Percentiles rank a stretch among this genome's conserved stretches.
Conservation (phyloP, 2,797 vertebrate species). For the Hydrocynus forskahlii region DNA sequence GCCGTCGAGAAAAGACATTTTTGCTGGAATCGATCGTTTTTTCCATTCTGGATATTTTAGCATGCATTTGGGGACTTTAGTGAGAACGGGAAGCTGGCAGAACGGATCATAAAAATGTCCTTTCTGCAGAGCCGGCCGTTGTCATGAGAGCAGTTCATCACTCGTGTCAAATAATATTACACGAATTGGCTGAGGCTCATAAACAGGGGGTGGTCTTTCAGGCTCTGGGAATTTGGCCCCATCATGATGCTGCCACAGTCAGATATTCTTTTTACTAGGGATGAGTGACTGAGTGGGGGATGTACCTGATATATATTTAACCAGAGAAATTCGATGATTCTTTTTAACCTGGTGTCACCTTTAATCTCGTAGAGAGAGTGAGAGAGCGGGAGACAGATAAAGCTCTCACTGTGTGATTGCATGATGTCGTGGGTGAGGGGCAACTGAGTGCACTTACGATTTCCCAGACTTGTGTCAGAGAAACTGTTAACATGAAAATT, state of each 20-base stretch:
- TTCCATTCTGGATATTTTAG: conserved; percentile 66
- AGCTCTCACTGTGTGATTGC: neutral
- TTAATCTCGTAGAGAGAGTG: conserved; percentile 7
- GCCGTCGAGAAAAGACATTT: conserved; percentile 47
- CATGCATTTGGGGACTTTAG: conserved; percentile 46
- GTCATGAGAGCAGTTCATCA: conserved; percentile 49
- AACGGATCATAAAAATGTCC: conserved; percentile 52
- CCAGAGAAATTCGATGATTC: neutral
- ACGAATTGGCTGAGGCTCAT: neutral
- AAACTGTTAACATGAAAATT: too few relatives aligned
- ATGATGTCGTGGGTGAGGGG: neutral
- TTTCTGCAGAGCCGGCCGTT: conserved; percentile 49
- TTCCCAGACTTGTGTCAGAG: neutral
- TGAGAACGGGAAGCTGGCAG: conserved; percentile 61
- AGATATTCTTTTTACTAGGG: neutral
- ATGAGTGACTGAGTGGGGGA: neutral
- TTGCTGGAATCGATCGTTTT: conserved; percentile 61
- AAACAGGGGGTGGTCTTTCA: conserved; percentile 27
- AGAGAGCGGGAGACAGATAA: neutral
- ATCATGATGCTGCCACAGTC: neutral
- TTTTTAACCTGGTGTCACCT: conserved; percentile 5
- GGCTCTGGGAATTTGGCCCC: conserved; percentile 49
- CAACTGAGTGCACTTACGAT: neutral
- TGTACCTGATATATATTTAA: neutral
- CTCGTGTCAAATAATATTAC: conserved; percentile 38